Conservation (phyloP, 2,797 vertebrate species). For the Oreochromis mossambicus region DNA sequence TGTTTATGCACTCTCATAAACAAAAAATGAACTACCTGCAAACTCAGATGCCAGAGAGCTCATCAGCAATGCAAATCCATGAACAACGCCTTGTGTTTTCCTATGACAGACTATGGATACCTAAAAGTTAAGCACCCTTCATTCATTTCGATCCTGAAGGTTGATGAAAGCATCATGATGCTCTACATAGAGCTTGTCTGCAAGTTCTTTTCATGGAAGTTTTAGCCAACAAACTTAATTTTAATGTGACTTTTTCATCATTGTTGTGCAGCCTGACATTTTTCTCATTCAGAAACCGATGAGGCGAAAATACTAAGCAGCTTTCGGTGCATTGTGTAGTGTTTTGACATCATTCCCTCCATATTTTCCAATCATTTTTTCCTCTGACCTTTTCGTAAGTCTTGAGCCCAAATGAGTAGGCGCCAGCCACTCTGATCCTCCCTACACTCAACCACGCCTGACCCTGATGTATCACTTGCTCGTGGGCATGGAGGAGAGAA, state of each 20-base stretch:
- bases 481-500: constrained; percentile 42
- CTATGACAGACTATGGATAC: constrained; percentile 13
- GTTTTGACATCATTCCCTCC: neutral
- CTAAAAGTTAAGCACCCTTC: constrained; percentile 12
- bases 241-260: neutral
- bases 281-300: neutral
- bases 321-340: neutral
- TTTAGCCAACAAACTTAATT: neutral
- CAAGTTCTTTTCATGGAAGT: neutral
- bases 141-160: constrained; percentile 51
- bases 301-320: neutral
- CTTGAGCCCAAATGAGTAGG: constrained; percentile 48
- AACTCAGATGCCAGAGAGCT: constrained; percentile 17
- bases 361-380: constrained; percentile 9
- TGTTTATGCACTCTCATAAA: constrained; percentile 12
- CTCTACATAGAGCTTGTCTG: neutral
- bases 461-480: constrained; percentile 69
- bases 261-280: neutral
- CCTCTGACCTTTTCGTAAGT: constrained; percentile 23
- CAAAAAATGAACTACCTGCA: constrained; percentile 31
- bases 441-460: constrained; percentile 48
- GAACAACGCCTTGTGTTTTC: constrained; percentile 18
- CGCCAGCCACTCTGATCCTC: constrained; percentile 54
- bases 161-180: constrained; percentile 3
- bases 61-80: constrained; percentile 53